Percentiles rank a stretch among this genome's conserved stretches.
phyloP scores from a whole-genome alignment of 2,113 vertebrate species.

The Mobula hypostoma region DNA sequence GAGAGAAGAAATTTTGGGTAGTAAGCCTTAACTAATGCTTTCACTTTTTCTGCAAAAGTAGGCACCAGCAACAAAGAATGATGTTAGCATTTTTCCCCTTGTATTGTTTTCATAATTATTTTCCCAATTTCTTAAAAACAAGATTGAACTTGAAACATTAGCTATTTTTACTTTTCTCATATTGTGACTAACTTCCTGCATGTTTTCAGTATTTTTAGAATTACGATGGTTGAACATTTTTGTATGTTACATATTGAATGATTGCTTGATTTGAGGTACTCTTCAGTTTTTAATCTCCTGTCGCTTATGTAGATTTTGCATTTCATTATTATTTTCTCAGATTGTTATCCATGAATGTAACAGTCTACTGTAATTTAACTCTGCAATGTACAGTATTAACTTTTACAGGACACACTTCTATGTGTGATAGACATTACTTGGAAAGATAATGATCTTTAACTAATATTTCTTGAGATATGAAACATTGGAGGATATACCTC shows the following conservation, averaged over 20 bases:
- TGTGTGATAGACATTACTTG: neutral
- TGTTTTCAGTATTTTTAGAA: neutral
- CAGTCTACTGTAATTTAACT: too few species aligned
- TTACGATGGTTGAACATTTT: neutral
- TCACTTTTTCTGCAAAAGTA: neutral
- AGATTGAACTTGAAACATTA: neutral
- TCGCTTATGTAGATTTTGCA: neutral
- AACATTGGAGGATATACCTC: conserved; percentile 75
- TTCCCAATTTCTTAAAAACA: neutral
- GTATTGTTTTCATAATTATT: neutral
- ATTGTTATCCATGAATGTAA: neutral
- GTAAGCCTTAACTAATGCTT: neutral
- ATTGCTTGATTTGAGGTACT: neutral
- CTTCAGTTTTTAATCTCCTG: neutral
- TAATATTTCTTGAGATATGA: conserved; percentile 68
- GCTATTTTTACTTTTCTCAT: neutral
- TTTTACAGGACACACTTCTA: neutral
- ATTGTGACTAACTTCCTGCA: neutral
- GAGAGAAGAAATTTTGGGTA: neutral
- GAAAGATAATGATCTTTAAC: conserved; percentile 56
- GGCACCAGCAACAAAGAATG: neutral
- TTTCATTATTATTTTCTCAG: neutral
- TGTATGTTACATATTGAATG: neutral
- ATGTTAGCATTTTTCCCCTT: neutral
- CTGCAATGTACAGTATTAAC: too few species aligned